phyloP scores from a whole-genome alignment of 2,113 vertebrate genomes.

The Spizaetus ornatus region DNA sequence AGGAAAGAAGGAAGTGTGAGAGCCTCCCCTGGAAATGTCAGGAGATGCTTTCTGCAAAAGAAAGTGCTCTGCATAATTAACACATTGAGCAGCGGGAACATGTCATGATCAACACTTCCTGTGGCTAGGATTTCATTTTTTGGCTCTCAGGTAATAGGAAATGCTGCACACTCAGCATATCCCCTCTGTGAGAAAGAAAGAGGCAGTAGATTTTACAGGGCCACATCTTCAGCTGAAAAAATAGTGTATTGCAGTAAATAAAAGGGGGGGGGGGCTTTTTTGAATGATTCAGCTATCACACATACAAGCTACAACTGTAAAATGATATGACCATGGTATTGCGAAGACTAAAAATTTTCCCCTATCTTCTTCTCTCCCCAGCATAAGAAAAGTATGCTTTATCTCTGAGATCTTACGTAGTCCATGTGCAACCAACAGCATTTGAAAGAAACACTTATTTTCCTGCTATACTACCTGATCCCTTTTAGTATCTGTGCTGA shows the following conservation, averaged over 20 bases:
- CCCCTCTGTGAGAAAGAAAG: background rate
- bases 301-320: background rate
- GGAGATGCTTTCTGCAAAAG: background rate
- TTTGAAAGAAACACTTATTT: background rate
- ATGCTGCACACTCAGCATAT: background rate
- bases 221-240: background rate
- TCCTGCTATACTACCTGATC: too few relatives aligned
- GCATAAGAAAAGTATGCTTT: background rate
- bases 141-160: background rate
- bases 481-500: background rate
- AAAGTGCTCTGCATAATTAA: background rate
- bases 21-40: background rate
- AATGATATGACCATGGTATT: too few relatives aligned
- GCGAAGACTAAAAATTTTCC: background rate
- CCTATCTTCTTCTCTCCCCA: background rate
- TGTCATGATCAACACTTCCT: rapidly evolving
- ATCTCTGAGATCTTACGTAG: background rate
- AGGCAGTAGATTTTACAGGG: background rate
- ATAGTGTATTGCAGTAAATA: background rate
- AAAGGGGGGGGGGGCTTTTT: too few relatives aligned
- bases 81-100: background rate
- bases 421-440: background rate
- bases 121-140: too few relatives aligned
- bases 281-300: background rate
- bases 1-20: background rate